Evolutionary conservation across 2,113 vertebrate genomes (phyloP).

Genomic region (Cervus canadensis): DNA sequence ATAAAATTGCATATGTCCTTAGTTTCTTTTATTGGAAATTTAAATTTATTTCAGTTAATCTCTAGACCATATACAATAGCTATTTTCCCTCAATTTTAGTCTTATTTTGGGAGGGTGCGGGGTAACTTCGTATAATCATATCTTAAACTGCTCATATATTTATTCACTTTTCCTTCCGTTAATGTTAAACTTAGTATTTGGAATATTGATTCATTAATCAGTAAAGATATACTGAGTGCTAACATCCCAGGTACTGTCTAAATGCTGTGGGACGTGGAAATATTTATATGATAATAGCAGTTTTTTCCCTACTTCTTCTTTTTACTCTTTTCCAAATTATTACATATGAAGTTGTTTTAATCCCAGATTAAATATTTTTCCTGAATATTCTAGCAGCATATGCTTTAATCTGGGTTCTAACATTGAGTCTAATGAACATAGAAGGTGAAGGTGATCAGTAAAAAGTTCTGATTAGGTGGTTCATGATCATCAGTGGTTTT

Average conservation of each 20-base stretch:
- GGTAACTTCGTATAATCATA: neutral
- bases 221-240: neutral
- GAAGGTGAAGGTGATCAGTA: neutral
- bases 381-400: neutral
- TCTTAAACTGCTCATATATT: neutral
- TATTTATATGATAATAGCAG: neutral
- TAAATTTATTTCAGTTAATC: conserved; percentile 34
- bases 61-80: neutral
- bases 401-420: neutral
- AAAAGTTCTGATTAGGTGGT: neutral
- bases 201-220: neutral
- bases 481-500: neutral
- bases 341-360: neutral
- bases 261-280: neutral
- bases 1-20: conserved; percentile 16
- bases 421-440: neutral
- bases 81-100: neutral
- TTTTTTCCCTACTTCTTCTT: neutral
- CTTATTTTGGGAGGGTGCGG: neutral
- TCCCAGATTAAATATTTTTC: neutral
- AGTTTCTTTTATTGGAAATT: conserved; percentile 33
- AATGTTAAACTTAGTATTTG: neutral
- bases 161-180: neutral
- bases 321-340: neutral
- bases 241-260: neutral